These are phyloP conservation scores for Mimumesa dahlbomi DNA, from an alignment of 2,888 invertebrate genomes.

Conservation along the genomic window DNA sequence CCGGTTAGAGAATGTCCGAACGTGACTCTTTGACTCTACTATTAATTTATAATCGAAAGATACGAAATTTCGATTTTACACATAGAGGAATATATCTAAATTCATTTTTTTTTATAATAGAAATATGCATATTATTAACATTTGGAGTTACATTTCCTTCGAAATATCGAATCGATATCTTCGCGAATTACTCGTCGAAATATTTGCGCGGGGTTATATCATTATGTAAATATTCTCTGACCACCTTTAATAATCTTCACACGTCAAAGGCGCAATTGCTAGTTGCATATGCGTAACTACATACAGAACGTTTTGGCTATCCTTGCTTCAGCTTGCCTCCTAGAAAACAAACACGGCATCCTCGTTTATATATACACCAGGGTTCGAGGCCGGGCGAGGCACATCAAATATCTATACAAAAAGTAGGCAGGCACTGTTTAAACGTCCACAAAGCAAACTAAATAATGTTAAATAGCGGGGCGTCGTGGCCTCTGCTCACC, in stretches of 20 bases:
- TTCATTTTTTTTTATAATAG: no score
- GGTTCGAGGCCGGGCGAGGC: slow-evolving; percentile 55
- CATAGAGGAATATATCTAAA: no score
- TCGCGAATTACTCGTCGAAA: neutral
- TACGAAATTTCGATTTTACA: no score
- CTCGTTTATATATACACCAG: slow-evolving; percentile 61
- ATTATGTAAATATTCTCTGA: no score
- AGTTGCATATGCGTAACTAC: slow-evolving; percentile 9
- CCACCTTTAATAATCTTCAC: neutral
- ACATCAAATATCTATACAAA: slow-evolving; percentile 74
- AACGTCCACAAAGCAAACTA: slow-evolving; percentile 78
- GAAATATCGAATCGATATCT: no score
- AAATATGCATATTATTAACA: no score
- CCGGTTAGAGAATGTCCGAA: no score
- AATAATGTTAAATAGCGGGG: slow-evolving; percentile 79
- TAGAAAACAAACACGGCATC: slow-evolving; percentile 75
- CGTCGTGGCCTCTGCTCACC: slow-evolving; percentile 69
- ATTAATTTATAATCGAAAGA: no score
- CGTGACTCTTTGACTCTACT: no score
- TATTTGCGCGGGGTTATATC: no score
- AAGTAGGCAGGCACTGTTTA: slow-evolving; percentile 76
- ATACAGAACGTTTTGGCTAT: slow-evolving; percentile 48
- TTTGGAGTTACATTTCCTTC: no score
- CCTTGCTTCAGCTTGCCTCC: slow-evolving; percentile 50
- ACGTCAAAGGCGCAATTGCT: slow-evolving; percentile 9